Conservation (phyloP, 92 coral and sea anemone species). For the Diadumene lineata region DNA sequence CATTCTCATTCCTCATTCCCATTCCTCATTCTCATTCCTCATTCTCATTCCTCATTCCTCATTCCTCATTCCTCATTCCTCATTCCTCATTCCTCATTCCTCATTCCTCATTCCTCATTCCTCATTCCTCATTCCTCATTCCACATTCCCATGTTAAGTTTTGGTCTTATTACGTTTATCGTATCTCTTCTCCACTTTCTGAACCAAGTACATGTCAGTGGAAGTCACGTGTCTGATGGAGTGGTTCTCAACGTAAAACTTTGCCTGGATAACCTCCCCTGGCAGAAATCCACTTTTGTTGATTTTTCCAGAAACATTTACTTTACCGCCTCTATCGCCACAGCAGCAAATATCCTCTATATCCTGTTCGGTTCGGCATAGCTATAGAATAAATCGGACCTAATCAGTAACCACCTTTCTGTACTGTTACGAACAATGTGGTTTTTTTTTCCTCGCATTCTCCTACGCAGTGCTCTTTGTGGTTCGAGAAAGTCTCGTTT, state of each 20-base stretch:
- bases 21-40: too few relatives aligned
- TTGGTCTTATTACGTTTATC: neutral
- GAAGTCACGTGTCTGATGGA: slow-evolving; percentile 21
- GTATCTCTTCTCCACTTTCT: neutral
- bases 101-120: too few relatives aligned
- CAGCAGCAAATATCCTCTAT: slow-evolving; percentile 14
- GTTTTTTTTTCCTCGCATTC: neutral
- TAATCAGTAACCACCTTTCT: neutral
- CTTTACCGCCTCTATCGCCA: slow-evolving; percentile 11
- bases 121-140: too few relatives aligned
- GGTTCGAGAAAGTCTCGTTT: neutral
- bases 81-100: too few relatives aligned
- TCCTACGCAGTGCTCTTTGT: neutral
- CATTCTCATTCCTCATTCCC: too few relatives aligned
- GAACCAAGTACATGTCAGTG: slow-evolving; percentile 6
- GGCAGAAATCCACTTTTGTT: slow-evolving; percentile 18
- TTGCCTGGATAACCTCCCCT: slow-evolving; percentile 10
- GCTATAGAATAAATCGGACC: neutral
- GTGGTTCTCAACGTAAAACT: slow-evolving; percentile 19
- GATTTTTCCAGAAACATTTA: slow-evolving; percentile 16
- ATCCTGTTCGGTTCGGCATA: slow-evolving; percentile 2
- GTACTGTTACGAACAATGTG: neutral
- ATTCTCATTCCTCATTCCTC: too few relatives aligned
- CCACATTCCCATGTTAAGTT: neutral
- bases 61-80: too few relatives aligned